Percentiles rank a stretch among this genome's conserved stretches.
Conservation (phyloP, 2,113 vertebrate species). For the Triplophysa rosa region DNA sequence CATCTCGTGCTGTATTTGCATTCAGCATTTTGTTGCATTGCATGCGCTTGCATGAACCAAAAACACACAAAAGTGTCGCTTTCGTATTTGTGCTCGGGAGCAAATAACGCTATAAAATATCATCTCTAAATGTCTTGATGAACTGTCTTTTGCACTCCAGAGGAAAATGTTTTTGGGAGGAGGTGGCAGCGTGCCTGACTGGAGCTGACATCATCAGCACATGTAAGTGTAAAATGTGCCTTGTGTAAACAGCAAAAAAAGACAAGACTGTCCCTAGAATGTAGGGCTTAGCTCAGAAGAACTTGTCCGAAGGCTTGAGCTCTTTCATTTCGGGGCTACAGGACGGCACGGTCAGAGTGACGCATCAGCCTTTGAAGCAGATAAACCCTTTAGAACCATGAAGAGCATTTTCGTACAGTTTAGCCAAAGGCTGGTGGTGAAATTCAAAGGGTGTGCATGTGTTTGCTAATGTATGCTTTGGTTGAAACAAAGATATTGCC, state of each 20-base stretch:
- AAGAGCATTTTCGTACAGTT: slow-evolving; percentile 71
- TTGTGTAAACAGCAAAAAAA: slow-evolving; percentile 53
- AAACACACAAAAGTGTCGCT: background rate
- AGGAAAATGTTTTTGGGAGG: slow-evolving; percentile 54
- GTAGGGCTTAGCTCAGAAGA: slow-evolving; percentile 61
- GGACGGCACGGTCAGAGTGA: slow-evolving; percentile 67
- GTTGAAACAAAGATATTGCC: background rate
- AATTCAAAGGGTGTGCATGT: slow-evolving; percentile 61
- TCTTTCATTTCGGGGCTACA: slow-evolving; percentile 67
- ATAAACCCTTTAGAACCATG: slow-evolving; percentile 78
- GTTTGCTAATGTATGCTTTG: background rate
- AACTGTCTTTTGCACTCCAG: slow-evolving; percentile 55
- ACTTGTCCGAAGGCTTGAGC: slow-evolving; percentile 65
- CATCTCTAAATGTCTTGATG: slow-evolving; percentile 45
- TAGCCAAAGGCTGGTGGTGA: slow-evolving; percentile 61
- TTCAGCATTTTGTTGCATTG: slow-evolving; percentile 7
- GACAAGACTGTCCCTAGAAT: slow-evolving; percentile 51
- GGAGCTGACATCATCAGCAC: slow-evolving; percentile 65
- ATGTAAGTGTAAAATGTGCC: slow-evolving; percentile 69
- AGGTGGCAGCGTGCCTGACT: slow-evolving; percentile 55
- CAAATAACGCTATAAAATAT: background rate
- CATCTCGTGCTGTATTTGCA: background rate
- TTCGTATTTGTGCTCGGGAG: background rate
- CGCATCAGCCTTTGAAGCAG: slow-evolving; percentile 74
- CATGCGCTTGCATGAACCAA: background rate